phyloP scores from a whole-genome alignment of 2,888 invertebrate species.

The Caradrina clavipalpis region DNA sequence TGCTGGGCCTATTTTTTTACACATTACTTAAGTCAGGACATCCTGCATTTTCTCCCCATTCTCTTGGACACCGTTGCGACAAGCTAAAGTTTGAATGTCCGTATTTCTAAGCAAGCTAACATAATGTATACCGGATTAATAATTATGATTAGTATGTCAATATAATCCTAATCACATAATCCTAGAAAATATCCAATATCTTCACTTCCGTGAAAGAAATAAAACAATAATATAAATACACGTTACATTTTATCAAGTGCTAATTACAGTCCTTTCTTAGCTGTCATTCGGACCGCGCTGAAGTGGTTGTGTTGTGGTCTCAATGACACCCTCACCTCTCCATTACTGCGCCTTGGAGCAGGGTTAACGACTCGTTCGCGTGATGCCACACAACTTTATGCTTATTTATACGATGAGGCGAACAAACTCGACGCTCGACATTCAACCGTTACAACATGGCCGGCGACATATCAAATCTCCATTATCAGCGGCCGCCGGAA shows the following conservation, averaged over 20 bases:
- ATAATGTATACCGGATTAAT: no score
- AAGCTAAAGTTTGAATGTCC: not conserved
- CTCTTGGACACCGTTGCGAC: not conserved
- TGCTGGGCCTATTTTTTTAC: not conserved
- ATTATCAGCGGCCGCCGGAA: constrained; percentile 78
- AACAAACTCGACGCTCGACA: constrained; percentile 81
- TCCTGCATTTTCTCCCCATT: not conserved
- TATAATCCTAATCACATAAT: not conserved
- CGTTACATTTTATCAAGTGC: constrained; percentile 65
- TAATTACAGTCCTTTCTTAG: constrained; percentile 80
- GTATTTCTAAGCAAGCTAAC: not conserved
- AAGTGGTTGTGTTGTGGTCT: constrained; percentile 81
- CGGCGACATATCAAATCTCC: constrained; percentile 87
- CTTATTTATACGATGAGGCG: constrained; percentile 87
- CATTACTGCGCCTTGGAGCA: constrained; percentile 83
- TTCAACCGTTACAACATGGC: constrained; percentile 81
- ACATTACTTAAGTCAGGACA: no score
- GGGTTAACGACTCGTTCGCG: constrained; percentile 89
- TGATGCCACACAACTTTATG: constrained; percentile 85
- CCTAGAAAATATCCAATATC: not conserved
- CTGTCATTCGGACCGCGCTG: constrained; percentile 76
- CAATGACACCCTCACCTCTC: constrained; percentile 85
- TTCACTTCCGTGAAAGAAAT: constrained; percentile 28
- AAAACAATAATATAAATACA: constrained; percentile 36
- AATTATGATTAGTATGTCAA: no score